Percentiles rank a stretch among this genome's conserved stretches.
Conservation (phyloP, 2,797 vertebrate genomes). For the Malurus leucopterus region DNA sequence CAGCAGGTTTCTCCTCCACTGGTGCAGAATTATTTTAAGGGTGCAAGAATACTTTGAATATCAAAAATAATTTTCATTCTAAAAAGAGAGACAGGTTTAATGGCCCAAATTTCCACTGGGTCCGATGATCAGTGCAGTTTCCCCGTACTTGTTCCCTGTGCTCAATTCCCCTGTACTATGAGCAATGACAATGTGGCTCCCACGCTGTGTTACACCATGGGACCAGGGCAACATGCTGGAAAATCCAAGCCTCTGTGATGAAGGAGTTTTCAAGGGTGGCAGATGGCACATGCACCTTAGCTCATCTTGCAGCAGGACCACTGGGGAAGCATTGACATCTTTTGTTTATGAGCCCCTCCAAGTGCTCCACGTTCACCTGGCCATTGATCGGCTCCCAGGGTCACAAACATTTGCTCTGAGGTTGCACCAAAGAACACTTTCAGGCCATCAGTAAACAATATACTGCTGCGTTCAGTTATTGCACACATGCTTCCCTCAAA, state of each 20-base stretch:
- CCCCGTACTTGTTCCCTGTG: not conserved
- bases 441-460: not conserved
- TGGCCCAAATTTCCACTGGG: not conserved
- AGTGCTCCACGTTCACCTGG: not conserved
- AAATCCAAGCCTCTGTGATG: not conserved
- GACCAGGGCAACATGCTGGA: not conserved
- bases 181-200: not conserved
- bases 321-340: not conserved
- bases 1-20: not conserved
- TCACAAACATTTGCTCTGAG: not conserved
- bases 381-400: not conserved
- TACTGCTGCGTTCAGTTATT: not conserved
- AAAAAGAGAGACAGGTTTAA: not conserved
- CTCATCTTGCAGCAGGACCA: not conserved
- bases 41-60: not conserved
- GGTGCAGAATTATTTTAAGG: not conserved
- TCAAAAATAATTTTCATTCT: not conserved
- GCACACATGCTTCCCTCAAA: not conserved
- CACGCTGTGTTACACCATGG: rapidly evolving
- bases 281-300: not conserved
- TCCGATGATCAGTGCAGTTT: not conserved
- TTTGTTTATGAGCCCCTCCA: not conserved
- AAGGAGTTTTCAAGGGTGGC: not conserved
- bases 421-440: not conserved
- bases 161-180: not conserved